phyloP scores from a whole-genome alignment of 2,113 vertebrate genomes.

The Carassius auratus region DNA sequence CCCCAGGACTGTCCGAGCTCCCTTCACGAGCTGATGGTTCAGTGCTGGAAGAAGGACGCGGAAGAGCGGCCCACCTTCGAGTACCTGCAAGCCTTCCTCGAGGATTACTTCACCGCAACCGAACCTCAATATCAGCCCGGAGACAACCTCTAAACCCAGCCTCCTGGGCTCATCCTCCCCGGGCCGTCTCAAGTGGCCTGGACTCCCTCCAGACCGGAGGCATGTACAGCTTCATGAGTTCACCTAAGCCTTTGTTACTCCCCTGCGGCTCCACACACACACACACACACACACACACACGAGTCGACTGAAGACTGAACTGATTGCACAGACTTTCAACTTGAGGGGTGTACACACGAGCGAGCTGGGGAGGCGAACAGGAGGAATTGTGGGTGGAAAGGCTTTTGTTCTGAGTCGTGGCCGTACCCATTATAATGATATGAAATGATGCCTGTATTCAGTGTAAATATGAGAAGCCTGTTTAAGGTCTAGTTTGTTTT shows the following conservation, averaged over 20 bases:
- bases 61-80: conserved; percentile 97
- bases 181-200: conserved; percentile 60
- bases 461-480: conserved; percentile 90
- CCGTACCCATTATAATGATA: conserved; percentile 74
- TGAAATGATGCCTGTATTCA: conserved; percentile 82
- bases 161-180: conserved; percentile 54
- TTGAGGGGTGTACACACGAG: background rate
- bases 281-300: background rate
- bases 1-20: conserved; percentile 96
- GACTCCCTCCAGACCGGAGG: conserved; percentile 72
- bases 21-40: conserved; percentile 96
- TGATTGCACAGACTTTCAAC: background rate
- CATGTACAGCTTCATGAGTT: conserved; percentile 74
- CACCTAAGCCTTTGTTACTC: conserved; percentile 67
- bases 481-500: conserved; percentile 65
- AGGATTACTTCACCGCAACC: conserved; percentile 99
- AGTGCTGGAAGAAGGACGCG: conserved; percentile 98
- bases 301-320: background rate
- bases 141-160: conserved; percentile 87
- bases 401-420: conserved; percentile 51
- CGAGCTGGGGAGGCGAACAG: background rate
- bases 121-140: conserved; percentile 99
- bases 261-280: background rate
- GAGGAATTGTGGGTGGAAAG: background rate
- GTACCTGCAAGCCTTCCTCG: conserved; percentile 96